Conservation (phyloP, 2,113 vertebrate species). For the Mesembrinibis cayennensis region DNA sequence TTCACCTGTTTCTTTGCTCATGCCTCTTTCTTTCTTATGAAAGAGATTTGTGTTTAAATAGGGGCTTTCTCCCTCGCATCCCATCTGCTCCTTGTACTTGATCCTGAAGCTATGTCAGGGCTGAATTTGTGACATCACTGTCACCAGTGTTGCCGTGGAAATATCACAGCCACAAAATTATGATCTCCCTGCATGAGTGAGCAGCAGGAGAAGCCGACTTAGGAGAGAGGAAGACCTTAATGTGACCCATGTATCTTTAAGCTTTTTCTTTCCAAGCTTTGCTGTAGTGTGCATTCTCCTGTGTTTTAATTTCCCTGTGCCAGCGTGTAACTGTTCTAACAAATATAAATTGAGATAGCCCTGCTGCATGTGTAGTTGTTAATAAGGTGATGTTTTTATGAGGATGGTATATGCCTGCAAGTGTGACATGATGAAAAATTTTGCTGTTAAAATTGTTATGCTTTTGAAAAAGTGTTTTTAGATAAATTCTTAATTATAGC, state of each 20-base stretch:
- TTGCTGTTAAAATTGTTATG: neutral
- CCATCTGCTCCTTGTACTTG: conserved; percentile 66
- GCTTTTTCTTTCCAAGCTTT: conserved; percentile 12
- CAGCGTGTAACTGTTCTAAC: neutral
- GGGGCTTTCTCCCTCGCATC: conserved; percentile 62
- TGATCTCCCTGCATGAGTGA: conserved; percentile 44
- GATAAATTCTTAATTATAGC: neutral
- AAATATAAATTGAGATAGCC: neutral
- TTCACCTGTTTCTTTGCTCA: conserved; percentile 64
- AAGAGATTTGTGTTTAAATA: conserved; percentile 73
- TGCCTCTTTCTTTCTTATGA: conserved; percentile 63
- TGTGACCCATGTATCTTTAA: neutral
- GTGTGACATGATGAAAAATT: neutral
- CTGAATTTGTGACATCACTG: conserved; percentile 64
- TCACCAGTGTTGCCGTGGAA: conserved; percentile 60
- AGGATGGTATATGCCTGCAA: neutral
- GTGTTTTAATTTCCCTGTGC: neutral
- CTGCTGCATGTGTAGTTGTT: neutral
- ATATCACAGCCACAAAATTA: conserved; percentile 56
- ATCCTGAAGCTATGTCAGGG: conserved; percentile 58
- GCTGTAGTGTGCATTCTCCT: neutral
- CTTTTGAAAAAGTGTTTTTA: neutral
- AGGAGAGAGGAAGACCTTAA: conserved; percentile 15
- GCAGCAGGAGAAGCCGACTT: conserved; percentile 18
- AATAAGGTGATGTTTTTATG: neutral